Evolutionary conservation across 2,888 invertebrate species (phyloP).

Genomic region (Melieria picta): DNA sequence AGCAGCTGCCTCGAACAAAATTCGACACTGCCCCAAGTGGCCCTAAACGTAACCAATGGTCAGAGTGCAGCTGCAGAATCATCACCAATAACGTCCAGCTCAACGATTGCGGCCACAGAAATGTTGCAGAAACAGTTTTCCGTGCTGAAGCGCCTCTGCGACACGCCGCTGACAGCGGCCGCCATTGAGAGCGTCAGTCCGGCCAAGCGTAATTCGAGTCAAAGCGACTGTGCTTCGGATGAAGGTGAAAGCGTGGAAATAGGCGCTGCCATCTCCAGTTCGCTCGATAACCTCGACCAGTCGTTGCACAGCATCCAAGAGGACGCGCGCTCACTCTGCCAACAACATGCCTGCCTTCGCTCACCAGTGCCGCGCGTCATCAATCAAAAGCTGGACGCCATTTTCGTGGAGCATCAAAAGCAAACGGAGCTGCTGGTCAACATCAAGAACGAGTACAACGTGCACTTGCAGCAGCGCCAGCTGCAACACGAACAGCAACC

Average conservation of each 20-base stretch:
- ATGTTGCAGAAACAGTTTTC: slow-evolving; percentile 34
- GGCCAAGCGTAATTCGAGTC: slow-evolving; percentile 34
- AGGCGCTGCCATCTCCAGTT: slow-evolving; percentile 11
- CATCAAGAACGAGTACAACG: slow-evolving; percentile 59
- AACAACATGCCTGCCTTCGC: slow-evolving; percentile 47
- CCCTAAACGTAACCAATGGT: too few species aligned
- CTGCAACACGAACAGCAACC: slow-evolving; percentile 22
- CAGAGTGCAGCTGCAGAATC: not conserved
- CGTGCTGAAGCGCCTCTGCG: slow-evolving; percentile 42
- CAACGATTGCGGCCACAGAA: slow-evolving; percentile 4
- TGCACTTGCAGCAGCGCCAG: slow-evolving; percentile 45
- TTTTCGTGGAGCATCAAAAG: slow-evolving; percentile 60
- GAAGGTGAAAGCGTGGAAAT: not conserved
- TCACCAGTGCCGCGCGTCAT: slow-evolving; percentile 41
- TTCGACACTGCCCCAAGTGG: too few species aligned
- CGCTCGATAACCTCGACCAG: slow-evolving; percentile 45
- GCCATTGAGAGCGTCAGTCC: slow-evolving; percentile 25
- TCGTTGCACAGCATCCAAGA: slow-evolving; percentile 54
- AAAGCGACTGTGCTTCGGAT: not conserved
- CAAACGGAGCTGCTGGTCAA: slow-evolving; percentile 60
- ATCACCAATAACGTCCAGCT: slow-evolving; percentile 4
- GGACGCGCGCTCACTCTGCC: slow-evolving; percentile 53
- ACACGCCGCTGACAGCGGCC: slow-evolving; percentile 12
- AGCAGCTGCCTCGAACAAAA: too few species aligned
- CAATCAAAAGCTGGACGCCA: slow-evolving; percentile 59